Evolutionary conservation across 1,140 invertebrate species (phyloP).

Genomic region (Dinothrombium tinctorium): DNA sequence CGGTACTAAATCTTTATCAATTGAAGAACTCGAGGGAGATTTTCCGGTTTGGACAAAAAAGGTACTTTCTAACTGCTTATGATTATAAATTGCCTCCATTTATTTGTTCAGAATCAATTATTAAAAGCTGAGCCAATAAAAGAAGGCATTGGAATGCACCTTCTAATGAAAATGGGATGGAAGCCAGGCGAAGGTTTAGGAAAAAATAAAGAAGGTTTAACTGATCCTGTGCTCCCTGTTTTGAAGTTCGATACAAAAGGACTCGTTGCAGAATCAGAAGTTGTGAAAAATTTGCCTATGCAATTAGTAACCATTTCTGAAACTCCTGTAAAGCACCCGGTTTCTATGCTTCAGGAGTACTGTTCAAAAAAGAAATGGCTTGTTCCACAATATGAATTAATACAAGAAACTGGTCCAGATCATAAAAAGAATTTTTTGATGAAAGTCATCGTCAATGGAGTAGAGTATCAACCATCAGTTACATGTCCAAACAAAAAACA

Average conservation of each 20-base stretch:
- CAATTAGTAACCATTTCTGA: not conserved
- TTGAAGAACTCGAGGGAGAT: conserved; percentile 15
- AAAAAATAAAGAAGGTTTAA: conserved; percentile 68
- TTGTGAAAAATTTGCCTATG: not conserved
- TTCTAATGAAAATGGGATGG: conserved; percentile 97
- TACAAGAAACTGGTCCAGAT: conserved; percentile 68
- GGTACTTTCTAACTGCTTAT: conserved; percentile 28
- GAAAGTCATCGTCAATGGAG: conserved; percentile 60
- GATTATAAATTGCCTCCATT: no score
- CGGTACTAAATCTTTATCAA: conserved; percentile 9
- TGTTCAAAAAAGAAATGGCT: conserved; percentile 64
- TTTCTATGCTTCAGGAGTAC: conserved; percentile 73
- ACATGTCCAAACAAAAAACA: conserved; percentile 77
- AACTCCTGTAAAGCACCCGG: conserved; percentile 56
- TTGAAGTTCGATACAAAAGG: conserved; percentile 84
- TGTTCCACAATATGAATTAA: conserved; percentile 59
- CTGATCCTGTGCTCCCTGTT: conserved; percentile 65
- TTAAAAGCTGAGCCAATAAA: conserved; percentile 54
- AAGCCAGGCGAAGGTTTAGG: conserved; percentile 79
- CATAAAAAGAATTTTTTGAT: conserved; percentile 80
- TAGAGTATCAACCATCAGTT: conserved; percentile 61
- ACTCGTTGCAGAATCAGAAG: conserved; percentile 13
- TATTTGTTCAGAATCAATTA: conserved; percentile 48
- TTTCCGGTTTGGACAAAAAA: conserved; percentile 76
- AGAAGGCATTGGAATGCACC: conserved; percentile 79